Percentiles rank a stretch among this genome's conserved stretches.
Conservation (phyloP, 2,797 vertebrate species). For the Sandelia bainsii region DNA sequence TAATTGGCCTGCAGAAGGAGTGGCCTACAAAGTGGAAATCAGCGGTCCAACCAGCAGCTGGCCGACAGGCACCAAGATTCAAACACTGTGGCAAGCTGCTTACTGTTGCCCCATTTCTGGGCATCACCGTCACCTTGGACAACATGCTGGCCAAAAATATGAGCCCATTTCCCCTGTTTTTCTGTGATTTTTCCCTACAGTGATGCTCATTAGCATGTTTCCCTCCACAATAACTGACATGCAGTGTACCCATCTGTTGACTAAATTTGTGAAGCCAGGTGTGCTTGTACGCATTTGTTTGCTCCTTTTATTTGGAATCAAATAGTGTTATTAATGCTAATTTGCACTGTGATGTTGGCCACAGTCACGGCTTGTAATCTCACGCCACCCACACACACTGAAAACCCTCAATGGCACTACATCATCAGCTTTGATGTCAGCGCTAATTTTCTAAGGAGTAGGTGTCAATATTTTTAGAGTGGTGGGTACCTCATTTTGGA, state of each 20-base stretch:
- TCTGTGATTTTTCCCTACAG: constrained; percentile 40
- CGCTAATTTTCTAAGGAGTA: constrained; percentile 40
- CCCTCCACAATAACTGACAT: constrained; percentile 44
- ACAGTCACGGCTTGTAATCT: constrained; percentile 34
- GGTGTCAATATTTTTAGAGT: constrained; percentile 55
- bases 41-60: constrained; percentile 42
- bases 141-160: constrained; percentile 27
- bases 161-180: constrained; percentile 35
- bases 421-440: constrained; percentile 29
- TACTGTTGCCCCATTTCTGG: constrained; percentile 34
- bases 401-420: background rate
- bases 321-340: constrained; percentile 70
- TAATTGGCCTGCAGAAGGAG: constrained; percentile 22
- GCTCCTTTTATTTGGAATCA: constrained; percentile 65
- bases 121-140: constrained; percentile 38
- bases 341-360: constrained; percentile 56
- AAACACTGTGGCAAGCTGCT: constrained; percentile 14
- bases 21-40: constrained; percentile 6
- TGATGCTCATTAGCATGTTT: constrained; percentile 53
- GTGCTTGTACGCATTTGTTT: constrained; percentile 66
- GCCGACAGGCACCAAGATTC: constrained; percentile 22
- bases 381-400: background rate
- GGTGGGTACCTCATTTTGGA: constrained; percentile 42
- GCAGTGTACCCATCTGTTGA: constrained; percentile 67
- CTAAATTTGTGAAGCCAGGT: constrained; percentile 65